Base-by-base conservation (phyloP, 2,797 vertebrate genomes). In the Lophius americanus region DNA sequence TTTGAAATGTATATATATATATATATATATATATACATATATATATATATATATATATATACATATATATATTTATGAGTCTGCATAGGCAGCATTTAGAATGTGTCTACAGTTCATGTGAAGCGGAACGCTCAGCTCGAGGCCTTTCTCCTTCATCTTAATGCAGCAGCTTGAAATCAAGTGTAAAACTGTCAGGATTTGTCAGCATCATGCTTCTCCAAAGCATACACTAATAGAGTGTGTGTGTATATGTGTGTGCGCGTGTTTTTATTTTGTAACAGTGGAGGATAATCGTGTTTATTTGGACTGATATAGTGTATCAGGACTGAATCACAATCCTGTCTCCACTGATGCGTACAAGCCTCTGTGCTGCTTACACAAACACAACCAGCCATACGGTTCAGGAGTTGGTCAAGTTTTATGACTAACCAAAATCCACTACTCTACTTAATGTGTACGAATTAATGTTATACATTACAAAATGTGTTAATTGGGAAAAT, bases 101-200 rank as follows among this genome's bases (percentile, higher is more conserved):
- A 23, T 23, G 23, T 23, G 23, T 23, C 23, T 23, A 23, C 23
- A 23, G 23, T 23, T 23, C 23, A 23, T 23, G 23, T 23, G 23
- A 23, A 23, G 23, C 23, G 23, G 23, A 56, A 49, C 42, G 7
- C 47, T 81, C 51, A 60, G 80, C 89, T 85, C 1, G 0, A 72
- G 83, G 88, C 82, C 12, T 10, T 75, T 50, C 82, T 69, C 67
- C 60, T 75, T 55, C n/a, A n/a, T n/a, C 82, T 71, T 73, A 81
- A 86, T 81, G 81, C 85, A 73, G 87, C 81, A 69, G 76, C 64
- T 86, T 81, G 85, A 90, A 87, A 82, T 91, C 77, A 84, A 88
- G 87, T 91, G 90, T 85, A 86, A 86, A 82, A 80, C 93, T 96
- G 95, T 95, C 95, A 93, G 82, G 88, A 84, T 87, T 87, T 92